These are phyloP conservation scores for Neolamprologus fasciatus DNA, from an alignment of 2,113 vertebrate genomes.

Conservation along the genomic window DNA sequence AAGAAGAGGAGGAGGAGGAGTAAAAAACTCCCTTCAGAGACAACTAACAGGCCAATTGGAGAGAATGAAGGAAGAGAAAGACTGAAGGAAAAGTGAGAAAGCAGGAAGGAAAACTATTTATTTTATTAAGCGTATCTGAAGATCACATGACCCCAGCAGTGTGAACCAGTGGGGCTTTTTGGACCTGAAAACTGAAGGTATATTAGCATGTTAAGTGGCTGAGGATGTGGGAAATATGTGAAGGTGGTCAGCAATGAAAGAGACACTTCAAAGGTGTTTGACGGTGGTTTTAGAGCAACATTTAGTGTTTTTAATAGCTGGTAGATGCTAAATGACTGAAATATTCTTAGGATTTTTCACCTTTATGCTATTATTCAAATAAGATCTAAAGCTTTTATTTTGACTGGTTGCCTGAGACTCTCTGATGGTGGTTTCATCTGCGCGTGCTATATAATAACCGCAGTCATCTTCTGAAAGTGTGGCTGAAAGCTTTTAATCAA, in stretches of 20 bases:
- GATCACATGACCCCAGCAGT: slow-evolving; percentile 31
- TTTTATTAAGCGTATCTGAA: slow-evolving; percentile 38
- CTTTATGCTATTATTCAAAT: not conserved
- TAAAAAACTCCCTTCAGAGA: slow-evolving; percentile 37
- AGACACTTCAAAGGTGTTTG: not conserved
- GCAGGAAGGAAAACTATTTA: slow-evolving; percentile 52
- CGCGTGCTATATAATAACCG: not conserved
- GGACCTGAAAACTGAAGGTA: slow-evolving; percentile 3
- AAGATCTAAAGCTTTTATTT: not conserved
- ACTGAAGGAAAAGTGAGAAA: not conserved
- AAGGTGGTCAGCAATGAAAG: not conserved
- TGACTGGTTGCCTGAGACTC: slow-evolving; percentile 3
- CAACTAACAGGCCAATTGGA: not conserved
- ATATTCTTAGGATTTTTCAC: slow-evolving; percentile 22
- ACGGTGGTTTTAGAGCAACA: not conserved
- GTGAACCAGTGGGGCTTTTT: not conserved
- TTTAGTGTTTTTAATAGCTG: not conserved
- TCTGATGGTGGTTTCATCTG: not conserved
- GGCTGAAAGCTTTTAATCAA: not conserved
- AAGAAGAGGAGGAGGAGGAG: slow-evolving; percentile 57
- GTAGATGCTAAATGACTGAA: slow-evolving; percentile 23
- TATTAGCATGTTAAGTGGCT: not conserved
- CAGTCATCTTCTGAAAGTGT: not conserved
- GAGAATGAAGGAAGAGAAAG: not conserved
- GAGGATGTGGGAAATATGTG: slow-evolving; percentile 3